Base-by-base conservation (phyloP, 2,888 invertebrate species). In the Mylabris sibirica region DNA sequence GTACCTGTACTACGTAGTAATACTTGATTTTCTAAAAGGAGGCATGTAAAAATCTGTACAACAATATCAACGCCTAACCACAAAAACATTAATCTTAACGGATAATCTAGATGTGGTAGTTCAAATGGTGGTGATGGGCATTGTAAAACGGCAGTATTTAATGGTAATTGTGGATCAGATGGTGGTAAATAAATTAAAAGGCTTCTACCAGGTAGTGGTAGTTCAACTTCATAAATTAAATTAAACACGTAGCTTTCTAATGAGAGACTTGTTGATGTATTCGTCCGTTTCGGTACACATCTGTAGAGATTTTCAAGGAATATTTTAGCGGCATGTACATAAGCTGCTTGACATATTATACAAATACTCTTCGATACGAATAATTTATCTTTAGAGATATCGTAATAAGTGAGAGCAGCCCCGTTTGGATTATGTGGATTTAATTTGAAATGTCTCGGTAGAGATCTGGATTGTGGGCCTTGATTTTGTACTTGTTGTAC, bases 191-290 rank as follows among this genome's bases (percentile, higher is more conserved):
- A 90, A 78, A 94, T 86, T 80, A 92, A 87, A 86, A 98, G 88
- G 71, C 96, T 96, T 83, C 95, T 93, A 14, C 98, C 98, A 1
- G 95, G 91, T 66, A 93, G 89, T 57, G 98, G 98, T 77, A 97
- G 89, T 80, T 85, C 82, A 57, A 98, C 95, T 87, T 98, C 97
- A 86, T 97, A 96, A 63, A 99, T 88, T 75, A 98, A 88, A 87
- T 98, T 98, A 86, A 96, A 98, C 11, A 99, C 95, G 86, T 96
- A 97, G 70, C 96, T 95, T 86, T 98, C 98, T 67, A 98, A 88
- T 77, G 96, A 94, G 30, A 94, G 87, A 60, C 92, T 76, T 72
- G 70, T 77, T 24, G 76, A 90, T 12, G 91, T 91, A 14, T 92
- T 91, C 12, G 93, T 91, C 82, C 92, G 91, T 79, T 92, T 89